Conservation (phyloP, 2,797 vertebrate genomes). For the Gambusia yucatana region DNA sequence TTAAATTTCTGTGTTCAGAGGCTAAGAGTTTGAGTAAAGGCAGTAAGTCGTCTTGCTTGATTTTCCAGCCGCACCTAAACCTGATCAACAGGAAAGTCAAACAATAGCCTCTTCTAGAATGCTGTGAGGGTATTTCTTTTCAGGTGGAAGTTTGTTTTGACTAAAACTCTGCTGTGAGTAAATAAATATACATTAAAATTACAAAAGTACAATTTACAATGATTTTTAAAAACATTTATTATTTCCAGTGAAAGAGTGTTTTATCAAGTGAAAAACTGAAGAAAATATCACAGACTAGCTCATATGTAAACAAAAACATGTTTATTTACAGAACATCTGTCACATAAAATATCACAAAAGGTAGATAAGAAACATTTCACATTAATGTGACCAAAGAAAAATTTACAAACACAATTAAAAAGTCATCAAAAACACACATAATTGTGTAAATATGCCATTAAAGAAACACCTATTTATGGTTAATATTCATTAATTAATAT, state of each 20-base stretch:
- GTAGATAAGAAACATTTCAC: slow-evolving; percentile 26
- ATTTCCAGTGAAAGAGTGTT: background rate
- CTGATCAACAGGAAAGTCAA: slow-evolving; percentile 57
- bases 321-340: slow-evolving; percentile 70
- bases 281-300: slow-evolving; percentile 2
- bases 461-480: slow-evolving; percentile 20
- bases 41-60: slow-evolving; percentile 12
- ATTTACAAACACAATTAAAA: background rate
- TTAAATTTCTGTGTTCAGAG: slow-evolving; percentile 8
- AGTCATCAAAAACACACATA: slow-evolving; percentile 15
- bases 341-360: slow-evolving; percentile 29
- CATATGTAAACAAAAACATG: slow-evolving; percentile 61
- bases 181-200: background rate
- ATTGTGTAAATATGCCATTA: background rate
- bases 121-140: background rate
- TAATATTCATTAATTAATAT: background rate
- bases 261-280: background rate
- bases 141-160: slow-evolving; percentile 8
- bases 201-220: background rate
- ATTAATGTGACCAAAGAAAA: slow-evolving; percentile 7
- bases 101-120: slow-evolving; percentile 42
- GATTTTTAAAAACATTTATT: background rate
- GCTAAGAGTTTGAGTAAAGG: slow-evolving; percentile 40
- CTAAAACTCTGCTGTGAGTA: background rate
- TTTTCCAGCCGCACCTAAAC: slow-evolving; percentile 72